Conservation (phyloP, 1,140 invertebrate genomes). For the Drosophila teissieri region DNA sequence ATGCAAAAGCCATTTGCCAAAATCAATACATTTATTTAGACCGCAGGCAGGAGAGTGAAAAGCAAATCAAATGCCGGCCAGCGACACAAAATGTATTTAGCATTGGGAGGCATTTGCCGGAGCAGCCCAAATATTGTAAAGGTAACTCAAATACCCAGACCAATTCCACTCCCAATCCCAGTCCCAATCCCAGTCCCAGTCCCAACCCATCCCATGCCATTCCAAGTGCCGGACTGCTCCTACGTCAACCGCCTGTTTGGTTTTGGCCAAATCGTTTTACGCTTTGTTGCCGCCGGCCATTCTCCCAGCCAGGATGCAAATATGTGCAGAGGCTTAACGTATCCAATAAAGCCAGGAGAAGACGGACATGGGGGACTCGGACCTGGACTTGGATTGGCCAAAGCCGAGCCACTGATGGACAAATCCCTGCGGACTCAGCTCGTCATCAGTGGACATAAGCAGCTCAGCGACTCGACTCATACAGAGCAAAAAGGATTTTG, state of each 20-base stretch:
- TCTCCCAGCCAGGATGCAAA: conserved; percentile 50
- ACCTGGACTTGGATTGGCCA: neutral
- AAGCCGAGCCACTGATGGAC: conserved; percentile 48
- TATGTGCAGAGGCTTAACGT: conserved; percentile 68
- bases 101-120: conserved; percentile 30
- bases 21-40: conserved; percentile 81
- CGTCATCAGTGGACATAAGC: conserved; percentile 62
- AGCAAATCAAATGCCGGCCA: conserved; percentile 47
- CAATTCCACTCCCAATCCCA: no score
- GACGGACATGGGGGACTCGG: conserved; percentile 5
- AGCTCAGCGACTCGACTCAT: conserved; percentile 49
- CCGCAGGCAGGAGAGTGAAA: conserved; percentile 54
- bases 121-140: conserved; percentile 48
- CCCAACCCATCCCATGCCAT: neutral
- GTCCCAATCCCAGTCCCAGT: no score
- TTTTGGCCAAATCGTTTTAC: conserved; percentile 62
- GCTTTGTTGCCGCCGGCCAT: conserved; percentile 54
- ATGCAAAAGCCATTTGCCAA: conserved; percentile 75
- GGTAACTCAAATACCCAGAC: conserved; percentile 40
- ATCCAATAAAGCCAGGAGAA: conserved; percentile 51
- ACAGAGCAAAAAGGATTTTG: conserved; percentile 19
- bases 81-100: conserved; percentile 66
- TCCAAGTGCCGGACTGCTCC: neutral
- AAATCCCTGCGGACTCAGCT: conserved; percentile 51
- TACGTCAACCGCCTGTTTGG: conserved; percentile 42